Conservation (phyloP, 2,797 vertebrate genomes). For the Natrix natrix region DNA sequence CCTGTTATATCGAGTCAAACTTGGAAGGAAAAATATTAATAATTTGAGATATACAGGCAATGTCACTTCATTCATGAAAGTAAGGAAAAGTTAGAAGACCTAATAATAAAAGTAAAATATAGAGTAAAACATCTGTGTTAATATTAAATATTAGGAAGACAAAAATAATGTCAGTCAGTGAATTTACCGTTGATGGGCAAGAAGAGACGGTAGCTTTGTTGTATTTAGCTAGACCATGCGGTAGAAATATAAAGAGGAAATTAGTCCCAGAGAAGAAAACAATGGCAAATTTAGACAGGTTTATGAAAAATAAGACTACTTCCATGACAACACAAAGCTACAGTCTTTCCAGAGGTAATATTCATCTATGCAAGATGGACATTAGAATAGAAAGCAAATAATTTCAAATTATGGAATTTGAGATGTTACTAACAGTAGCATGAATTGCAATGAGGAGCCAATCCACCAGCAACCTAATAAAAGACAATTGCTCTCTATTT, state of each 20-base stretch:
- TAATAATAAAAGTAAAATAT: background rate
- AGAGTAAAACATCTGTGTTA: background rate
- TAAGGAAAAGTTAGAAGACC: background rate
- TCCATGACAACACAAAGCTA: background rate
- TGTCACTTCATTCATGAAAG: background rate
- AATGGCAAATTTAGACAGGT: background rate
- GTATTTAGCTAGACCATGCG: background rate
- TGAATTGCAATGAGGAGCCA: background rate
- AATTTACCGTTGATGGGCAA: background rate
- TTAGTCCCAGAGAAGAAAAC: background rate
- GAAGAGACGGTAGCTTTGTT: background rate
- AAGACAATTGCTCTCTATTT: background rate
- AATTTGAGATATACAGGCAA: background rate
- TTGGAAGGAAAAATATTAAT: background rate
- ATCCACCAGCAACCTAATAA: background rate
- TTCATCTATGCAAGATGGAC: background rate
- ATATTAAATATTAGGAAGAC: background rate
- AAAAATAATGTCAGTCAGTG: background rate
- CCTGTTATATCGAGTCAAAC: background rate
- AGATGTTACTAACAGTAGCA: background rate
- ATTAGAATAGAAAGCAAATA: background rate
- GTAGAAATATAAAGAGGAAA: background rate
- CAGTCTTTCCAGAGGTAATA: background rate
- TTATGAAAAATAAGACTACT: background rate
- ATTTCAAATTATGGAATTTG: background rate